phyloP scores from a whole-genome alignment of 2,797 vertebrate species.

The Graptemys geographica region DNA sequence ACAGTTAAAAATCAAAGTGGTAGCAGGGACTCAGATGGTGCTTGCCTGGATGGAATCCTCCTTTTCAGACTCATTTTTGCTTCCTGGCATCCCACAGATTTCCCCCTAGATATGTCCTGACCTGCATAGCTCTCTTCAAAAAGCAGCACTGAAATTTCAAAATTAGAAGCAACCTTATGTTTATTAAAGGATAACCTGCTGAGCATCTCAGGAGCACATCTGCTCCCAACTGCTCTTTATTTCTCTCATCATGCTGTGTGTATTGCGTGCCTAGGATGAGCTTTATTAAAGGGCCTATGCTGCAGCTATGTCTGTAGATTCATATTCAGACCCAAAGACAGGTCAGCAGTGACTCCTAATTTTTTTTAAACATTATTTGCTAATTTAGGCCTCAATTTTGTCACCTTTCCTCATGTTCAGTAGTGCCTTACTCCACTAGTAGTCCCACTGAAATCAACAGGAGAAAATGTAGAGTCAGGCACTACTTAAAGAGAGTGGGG shows the following conservation, averaged over 20 bases:
- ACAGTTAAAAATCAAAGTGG: neutral
- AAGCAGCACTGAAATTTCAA: neutral
- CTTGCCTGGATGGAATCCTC: neutral
- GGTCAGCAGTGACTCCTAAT: neutral
- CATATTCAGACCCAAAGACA: neutral
- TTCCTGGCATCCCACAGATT: neutral
- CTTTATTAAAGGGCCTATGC: neutral
- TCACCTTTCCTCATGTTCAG: neutral
- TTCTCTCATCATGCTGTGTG: neutral
- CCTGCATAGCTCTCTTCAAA: neutral
- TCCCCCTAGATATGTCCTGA: neutral
- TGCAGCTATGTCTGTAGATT: neutral
- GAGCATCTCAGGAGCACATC: neutral
- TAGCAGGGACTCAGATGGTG: neutral
- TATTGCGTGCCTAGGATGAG: neutral
- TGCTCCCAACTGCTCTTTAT: neutral
- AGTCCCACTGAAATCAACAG: fast-evolving
- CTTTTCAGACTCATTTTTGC: neutral
- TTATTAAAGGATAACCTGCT: neutral
- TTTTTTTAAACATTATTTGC: neutral
- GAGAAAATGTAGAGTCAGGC: fast-evolving
- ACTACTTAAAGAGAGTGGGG: neutral
- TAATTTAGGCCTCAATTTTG: neutral
- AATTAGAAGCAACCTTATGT: neutral
- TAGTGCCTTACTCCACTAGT: neutral